phyloP scores from a whole-genome alignment of 2,797 vertebrate species.

The Pterois miles region DNA sequence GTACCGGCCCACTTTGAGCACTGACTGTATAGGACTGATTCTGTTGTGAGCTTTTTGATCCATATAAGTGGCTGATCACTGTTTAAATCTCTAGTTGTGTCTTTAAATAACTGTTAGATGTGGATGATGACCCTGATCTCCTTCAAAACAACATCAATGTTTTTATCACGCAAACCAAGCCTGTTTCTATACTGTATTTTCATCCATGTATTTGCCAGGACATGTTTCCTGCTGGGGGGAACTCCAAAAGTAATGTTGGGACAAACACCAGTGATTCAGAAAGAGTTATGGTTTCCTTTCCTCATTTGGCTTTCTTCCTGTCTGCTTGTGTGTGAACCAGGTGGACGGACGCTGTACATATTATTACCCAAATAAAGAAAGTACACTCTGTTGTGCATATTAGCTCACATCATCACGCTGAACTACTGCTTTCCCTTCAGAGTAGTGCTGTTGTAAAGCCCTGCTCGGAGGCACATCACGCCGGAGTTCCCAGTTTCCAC shows the following conservation, averaged over 20 bases:
- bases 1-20: no score
- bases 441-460: not conserved
- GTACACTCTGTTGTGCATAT: not conserved
- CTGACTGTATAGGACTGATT: no score
- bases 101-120: not conserved
- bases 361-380: constrained; percentile 5
- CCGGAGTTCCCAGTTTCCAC: not conserved
- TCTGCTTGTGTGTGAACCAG: constrained; percentile 8
- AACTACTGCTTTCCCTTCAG: not conserved
- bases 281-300: constrained; percentile 9
- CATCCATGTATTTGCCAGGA: not conserved
- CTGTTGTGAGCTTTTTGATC: no score
- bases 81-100: no score
- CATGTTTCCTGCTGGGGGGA: not conserved
- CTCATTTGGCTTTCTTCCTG: not conserved
- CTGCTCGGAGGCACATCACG: not conserved
- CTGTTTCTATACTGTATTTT: not conserved
- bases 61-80: no score
- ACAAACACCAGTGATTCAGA: not conserved
- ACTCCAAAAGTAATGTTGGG: not conserved
- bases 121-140: no score
- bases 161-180: no score
- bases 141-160: no score
- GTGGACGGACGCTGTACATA: not conserved
- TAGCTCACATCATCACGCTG: not conserved